A percentile compares a stretch with the other conserved stretches of the same genome.
Evolutionary conservation across 2,113 vertebrate genomes (phyloP).

Genomic region (Numida meleagris): DNA sequence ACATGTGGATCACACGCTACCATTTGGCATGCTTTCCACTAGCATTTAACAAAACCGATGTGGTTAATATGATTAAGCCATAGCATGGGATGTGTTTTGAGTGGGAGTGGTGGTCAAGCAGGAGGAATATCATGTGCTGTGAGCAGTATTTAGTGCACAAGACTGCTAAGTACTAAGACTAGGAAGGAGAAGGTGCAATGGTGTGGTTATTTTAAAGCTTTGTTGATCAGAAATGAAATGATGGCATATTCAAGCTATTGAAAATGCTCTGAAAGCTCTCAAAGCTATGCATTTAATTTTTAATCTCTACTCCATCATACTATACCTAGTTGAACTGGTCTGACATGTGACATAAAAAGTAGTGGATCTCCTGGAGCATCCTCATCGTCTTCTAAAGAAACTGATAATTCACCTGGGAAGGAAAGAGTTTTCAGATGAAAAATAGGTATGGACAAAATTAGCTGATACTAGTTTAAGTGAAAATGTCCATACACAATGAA

Average conservation of each 20-base stretch:
- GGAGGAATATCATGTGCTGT: background rate
- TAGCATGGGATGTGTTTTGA: background rate
- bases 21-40: background rate
- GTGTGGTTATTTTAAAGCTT: background rate
- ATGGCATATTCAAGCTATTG: background rate
- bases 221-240: background rate
- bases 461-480: background rate
- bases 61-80: background rate
- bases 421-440: constrained; percentile 58
- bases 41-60: background rate
- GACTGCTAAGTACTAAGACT: background rate
- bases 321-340: constrained; percentile 73
- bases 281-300: background rate
- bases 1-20: background rate
- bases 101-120: background rate
- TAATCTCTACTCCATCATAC: constrained; percentile 22
- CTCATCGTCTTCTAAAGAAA: constrained; percentile 74
- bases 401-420: constrained; percentile 67
- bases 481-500: background rate
- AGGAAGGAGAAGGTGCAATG: background rate
- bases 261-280: background rate
- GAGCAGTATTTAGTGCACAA: background rate
- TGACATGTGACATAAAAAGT: constrained; percentile 70
- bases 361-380: constrained; percentile 69
- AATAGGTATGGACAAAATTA: constrained; percentile 32